Evolutionary conservation across 2,113 vertebrate genomes (phyloP), one percentile per base, ranked within the genome.

Genomic region (Trichomycterus rosablanca): DNA sequence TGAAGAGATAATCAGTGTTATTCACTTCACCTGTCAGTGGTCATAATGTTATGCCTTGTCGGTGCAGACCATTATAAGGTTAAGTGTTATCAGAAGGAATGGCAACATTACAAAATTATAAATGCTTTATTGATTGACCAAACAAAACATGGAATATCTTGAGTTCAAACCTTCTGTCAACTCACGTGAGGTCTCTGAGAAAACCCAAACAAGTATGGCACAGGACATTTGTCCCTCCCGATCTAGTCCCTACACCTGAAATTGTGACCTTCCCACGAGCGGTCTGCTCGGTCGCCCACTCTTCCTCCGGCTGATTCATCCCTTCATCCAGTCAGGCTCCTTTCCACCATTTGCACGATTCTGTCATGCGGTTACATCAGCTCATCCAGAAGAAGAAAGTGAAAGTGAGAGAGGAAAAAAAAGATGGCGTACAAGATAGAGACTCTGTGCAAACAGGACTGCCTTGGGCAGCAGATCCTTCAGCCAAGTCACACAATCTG

Each of bases 281-380:
- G 61, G 40, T 70, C 59, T 59, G 43, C 14, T 30, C 49, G 24
- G 12, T 23, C 46, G 12, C 67, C 48, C 55, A 58, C 63, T 70
- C 63, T 37, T 63, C 22, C 57, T 66, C 8, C 23, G 19, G 30
- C 55, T 60, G 54, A 61, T 69, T 66, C 67, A 57, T 62, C 30
- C 32, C 40, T 62, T 26, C 45, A 53, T 58, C 59, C 42, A 43
- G 23, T 28, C 30, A 39, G 28, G 42, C 49, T 59, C 56, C 65
- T 63, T 68, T 59, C 52, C 56, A 63, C 59, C 26, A 58, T 63
- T 67, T 59, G 40, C 70, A 67, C 12, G 24, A 64, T 68, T 67
- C 65, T 72, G 70, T 72, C 70, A 48, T 61, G 22, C 15, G 7
- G 64, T 72, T 72, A 68, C 70, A 72, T 72, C 70, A 72, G 65